Base-by-base conservation (phyloP, 35 echinoderm and acorn worm species). In the Heliocidaris erythrogramma region DNA sequence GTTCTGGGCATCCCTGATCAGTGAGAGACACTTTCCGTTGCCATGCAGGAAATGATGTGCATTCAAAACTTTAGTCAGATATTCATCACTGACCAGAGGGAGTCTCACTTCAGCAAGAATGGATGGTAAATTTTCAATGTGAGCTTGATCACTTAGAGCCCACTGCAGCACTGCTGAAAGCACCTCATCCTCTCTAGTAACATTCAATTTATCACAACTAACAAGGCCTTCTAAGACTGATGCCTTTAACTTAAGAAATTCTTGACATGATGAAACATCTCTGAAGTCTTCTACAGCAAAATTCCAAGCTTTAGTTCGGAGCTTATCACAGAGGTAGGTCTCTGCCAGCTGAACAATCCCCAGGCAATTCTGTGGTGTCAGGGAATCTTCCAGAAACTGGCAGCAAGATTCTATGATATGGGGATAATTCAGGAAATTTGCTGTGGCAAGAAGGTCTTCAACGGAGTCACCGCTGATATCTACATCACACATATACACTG, bases 1-100 rank as follows among this genome's bases (percentile, higher is more conserved):
- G 90, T 92, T 95, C 60, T 95, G 95, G 85, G 98, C 98, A 42
- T 99, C 98, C 78, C 95, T 96, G 11, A 99, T 60, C 27, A 94
- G 86, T 24, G 94, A 88, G 7, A 86, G 31, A n/a, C 90, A 92
- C 31, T 93, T 88, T 9, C 69, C 53, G 32, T 88, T 94, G 32
- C 93, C 49, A 14, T 90, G 94, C 30, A 96, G 35, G 84, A 95
- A 48, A 0, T 49, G 86, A 59, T 94, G 18, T 50, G 86, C 91
- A 48, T 86, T 90, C 47, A 78, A 49, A 47, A 61, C 49, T 14
- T 84, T 30, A 27, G 92, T 93, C 4, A 98, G 56, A 49, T 95
- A 86, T 17, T 71, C 85, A 88, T 96, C 94, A 48, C 92, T 94
- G 11, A 99, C 89, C 47, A 99, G 98, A 4, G 98, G 94, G 30